Conservation (phyloP, 1,140 invertebrate genomes). For the Drosophila yakuba region DNA sequence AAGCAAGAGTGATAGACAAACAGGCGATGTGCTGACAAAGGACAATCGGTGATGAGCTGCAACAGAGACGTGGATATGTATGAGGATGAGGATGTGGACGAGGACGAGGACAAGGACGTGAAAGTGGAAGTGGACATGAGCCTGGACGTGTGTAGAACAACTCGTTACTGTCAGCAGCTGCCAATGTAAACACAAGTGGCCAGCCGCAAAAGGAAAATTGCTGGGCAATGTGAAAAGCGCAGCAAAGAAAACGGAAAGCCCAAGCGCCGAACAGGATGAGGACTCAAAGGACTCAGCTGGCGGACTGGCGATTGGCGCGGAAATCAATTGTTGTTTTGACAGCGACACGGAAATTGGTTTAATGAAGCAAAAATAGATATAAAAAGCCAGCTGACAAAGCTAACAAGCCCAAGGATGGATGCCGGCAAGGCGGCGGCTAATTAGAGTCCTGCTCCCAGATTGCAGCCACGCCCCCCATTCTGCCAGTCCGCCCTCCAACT, state of each 20-base stretch:
- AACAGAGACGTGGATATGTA: constrained; percentile 33
- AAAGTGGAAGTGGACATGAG: constrained; percentile 21
- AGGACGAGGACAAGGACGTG: constrained; percentile 17
- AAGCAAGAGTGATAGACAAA: constrained; percentile 73
- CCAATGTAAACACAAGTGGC: constrained; percentile 81
- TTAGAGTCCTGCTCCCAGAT: constrained; percentile 73
- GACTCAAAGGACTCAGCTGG: constrained; percentile 55
- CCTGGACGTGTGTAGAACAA: constrained; percentile 73
- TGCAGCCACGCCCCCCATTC: constrained; percentile 31
- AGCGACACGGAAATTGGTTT: constrained; percentile 83
- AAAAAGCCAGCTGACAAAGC: constrained; percentile 74
- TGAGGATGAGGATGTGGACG: background rate
- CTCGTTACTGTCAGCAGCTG: constrained; percentile 80
- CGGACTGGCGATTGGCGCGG: constrained; percentile 71
- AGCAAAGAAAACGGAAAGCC: constrained; percentile 31
- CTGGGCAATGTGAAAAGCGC: constrained; percentile 50
- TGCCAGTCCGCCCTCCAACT: constrained; percentile 1
- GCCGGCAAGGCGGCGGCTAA: constrained; percentile 57
- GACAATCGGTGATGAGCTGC: constrained; percentile 62
- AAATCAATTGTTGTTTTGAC: constrained; percentile 84
- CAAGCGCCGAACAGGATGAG: background rate
- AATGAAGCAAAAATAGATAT: constrained; percentile 82
- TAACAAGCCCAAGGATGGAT: constrained; percentile 65
- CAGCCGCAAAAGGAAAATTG: constrained; percentile 71
- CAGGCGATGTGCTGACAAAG: constrained; percentile 77